A percentile compares a stretch with the other conserved stretches of the same genome.
Evolutionary conservation across 2,888 invertebrate species (phyloP).

Genomic region (Hirtodrosophila cameraria): DNA sequence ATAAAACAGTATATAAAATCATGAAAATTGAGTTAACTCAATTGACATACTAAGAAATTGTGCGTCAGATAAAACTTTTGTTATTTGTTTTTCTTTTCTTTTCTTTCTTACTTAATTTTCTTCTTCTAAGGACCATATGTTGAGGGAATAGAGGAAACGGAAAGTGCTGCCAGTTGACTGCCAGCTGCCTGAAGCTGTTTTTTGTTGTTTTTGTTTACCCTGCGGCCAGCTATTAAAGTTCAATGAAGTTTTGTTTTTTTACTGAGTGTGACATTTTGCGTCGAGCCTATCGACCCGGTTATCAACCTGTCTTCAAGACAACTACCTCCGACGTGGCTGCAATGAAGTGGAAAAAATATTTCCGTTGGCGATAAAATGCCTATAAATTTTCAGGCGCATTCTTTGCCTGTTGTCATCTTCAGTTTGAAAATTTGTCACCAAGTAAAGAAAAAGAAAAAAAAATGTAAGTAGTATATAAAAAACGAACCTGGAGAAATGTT

Average conservation of each 20-base stretch:
- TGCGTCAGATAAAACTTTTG: not conserved
- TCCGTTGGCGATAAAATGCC: slow-evolving; percentile 70
- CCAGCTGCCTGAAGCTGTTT: slow-evolving; percentile 22
- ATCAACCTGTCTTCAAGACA: not conserved
- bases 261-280: slow-evolving; percentile 52
- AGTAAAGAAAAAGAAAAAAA: slow-evolving; percentile 6
- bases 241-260: slow-evolving; percentile 72
- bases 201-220: slow-evolving; percentile 30
- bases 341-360: slow-evolving; percentile 75
- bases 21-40: no score
- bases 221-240: slow-evolving; percentile 67
- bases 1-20: no score
- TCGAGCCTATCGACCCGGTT: slow-evolving; percentile 21
- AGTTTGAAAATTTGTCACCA: slow-evolving; percentile 52
- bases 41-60: not conserved
- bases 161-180: slow-evolving; percentile 38
- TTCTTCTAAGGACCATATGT: slow-evolving; percentile 14
- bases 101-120: no score
- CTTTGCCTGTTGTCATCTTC: slow-evolving; percentile 26
- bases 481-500: slow-evolving; percentile 28
- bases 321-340: slow-evolving; percentile 32
- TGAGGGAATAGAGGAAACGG: slow-evolving; percentile 18
- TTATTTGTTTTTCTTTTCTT: not conserved
- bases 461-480: not conserved
- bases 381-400: slow-evolving; percentile 65